Conservation (phyloP, 1,140 invertebrate genomes). For the Rhopalosiphum maidis region DNA sequence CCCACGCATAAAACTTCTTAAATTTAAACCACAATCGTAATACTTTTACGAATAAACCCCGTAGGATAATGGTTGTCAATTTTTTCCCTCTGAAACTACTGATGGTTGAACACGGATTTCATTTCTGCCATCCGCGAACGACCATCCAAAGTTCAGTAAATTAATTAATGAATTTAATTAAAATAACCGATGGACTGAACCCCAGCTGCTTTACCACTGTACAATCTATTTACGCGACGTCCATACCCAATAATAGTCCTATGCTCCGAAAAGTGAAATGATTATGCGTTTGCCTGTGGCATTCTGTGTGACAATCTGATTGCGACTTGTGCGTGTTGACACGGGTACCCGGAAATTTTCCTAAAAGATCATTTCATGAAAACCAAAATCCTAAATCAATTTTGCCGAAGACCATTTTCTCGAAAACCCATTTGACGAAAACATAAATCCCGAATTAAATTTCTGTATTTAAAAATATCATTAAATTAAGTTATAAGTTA, state of each 20-base stretch:
- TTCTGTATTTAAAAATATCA: no score
- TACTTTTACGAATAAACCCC: neutral
- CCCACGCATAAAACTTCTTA: neutral
- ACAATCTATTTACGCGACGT: neutral
- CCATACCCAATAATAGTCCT: neutral
- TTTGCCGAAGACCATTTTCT: neutral
- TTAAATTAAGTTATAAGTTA: no score
- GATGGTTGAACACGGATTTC: neutral
- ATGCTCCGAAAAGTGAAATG: neutral
- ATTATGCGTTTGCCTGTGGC: neutral
- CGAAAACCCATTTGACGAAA: no score
- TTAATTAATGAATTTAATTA: conserved; percentile 14
- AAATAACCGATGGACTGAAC: neutral
- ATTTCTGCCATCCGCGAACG: neutral
- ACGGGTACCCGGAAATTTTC: neutral
- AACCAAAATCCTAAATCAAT: neutral
- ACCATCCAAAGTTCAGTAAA: neutral
- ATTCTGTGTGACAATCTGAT: neutral
- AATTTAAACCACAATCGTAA: neutral
- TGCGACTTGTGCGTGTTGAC: neutral
- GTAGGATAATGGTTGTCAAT: neutral
- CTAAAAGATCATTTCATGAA: no score
- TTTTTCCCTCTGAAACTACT: neutral
- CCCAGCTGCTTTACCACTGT: neutral
- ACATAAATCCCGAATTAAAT: no score